Evolutionary conservation across 2,797 vertebrate species (phyloP), one percentile per base, ranked within the genome.

Genomic region (Hybognathus amarus): DNA sequence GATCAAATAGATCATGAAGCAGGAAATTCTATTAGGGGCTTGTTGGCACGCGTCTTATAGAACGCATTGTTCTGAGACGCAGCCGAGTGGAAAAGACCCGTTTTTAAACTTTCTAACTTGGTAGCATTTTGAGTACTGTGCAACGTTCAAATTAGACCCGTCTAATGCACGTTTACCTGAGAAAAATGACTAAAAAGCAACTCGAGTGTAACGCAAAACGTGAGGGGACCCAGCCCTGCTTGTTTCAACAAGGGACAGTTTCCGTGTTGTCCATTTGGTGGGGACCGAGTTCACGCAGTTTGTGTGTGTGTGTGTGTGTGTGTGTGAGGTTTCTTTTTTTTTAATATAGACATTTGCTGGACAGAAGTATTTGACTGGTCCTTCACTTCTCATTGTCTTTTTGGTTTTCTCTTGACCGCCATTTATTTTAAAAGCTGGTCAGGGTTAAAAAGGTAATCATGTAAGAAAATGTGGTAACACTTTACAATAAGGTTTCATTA

Each of bases 1-100:
- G 38, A 84, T 79, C 38, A 75, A 75, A 45, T 76, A 59, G 24
- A 40, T 61, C 80, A 17, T n/a, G 42, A 80, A 71, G 86, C 82
- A 79, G 45, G 38, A 79, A 74, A 59, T 40, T 78, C 83, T 77
- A 83, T 70, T 84, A 38, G 84, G 68, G 56, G 83, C 54, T 6
- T 22, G 27, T 36, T 45, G 45, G 0, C n/a, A 4, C 77, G 22
- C 77, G 22, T 82, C 24, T 74, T 47, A 64, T 47, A 71, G 2
- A 71, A 70, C 45, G 1, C 9, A 10, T n/a, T 33, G 11, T 36
- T 74, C 6, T 33, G 47, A 74, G 71, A 33, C 0, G 2, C 27
- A 22, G 10, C 6, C 7, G 47, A 54, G 50, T 67, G 12, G 1
- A 7, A 33, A 36, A 30, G 6, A 24, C 0, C 15, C 4, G 1